Evolutionary conservation across 2,797 vertebrate species (phyloP).

Genomic region (Phrynocephalus guinanensis): DNA sequence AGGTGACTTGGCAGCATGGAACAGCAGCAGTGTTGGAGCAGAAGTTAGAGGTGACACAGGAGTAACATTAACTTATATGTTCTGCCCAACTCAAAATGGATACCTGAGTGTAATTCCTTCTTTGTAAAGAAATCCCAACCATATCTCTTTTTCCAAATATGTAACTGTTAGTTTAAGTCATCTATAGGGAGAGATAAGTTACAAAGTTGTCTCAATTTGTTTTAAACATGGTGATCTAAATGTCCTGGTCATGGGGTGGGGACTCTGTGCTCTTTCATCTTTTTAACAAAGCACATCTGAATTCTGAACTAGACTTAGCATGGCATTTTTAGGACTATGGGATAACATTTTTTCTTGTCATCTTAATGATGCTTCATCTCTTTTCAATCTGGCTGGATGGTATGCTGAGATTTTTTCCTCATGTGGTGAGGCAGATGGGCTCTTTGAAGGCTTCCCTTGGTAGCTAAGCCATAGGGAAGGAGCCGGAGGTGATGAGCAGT

Average conservation of each 20-base stretch:
- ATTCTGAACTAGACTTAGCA: neutral
- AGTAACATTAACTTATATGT: no score
- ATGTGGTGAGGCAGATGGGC: neutral
- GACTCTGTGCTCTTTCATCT: no score
- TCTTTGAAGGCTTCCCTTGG: neutral
- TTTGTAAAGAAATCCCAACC: no score
- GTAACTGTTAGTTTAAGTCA: neutral
- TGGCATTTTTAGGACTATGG: neutral
- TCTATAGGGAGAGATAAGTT: neutral
- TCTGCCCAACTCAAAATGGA: no score
- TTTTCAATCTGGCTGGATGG: neutral
- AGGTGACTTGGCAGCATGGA: no score
- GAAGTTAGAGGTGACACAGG: no score
- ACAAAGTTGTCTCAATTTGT: neutral
- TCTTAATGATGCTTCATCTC: neutral
- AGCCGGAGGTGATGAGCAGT: neutral
- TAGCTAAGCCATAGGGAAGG: conserved; percentile 23
- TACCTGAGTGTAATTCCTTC: no score
- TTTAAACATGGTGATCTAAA: neutral
- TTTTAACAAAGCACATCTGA: neutral
- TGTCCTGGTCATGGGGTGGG: neutral
- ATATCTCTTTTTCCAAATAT: neutral
- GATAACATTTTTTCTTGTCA: neutral
- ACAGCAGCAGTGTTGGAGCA: no score
- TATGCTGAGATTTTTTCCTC: neutral